Base-by-base conservation (phyloP, 2,797 vertebrate species). In the Australoheros facetus region DNA sequence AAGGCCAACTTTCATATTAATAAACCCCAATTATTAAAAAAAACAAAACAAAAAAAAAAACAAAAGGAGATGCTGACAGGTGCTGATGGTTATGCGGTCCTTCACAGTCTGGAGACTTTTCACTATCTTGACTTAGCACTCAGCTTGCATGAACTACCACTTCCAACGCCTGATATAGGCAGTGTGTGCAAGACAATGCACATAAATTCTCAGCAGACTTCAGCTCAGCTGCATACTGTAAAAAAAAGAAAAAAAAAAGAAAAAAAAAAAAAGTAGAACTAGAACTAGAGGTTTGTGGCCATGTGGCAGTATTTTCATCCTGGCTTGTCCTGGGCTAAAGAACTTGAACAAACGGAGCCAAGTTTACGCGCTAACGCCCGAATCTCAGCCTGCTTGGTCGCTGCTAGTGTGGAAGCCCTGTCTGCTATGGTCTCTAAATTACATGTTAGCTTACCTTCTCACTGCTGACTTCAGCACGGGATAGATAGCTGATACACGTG, bases 401-500 rank as follows among this genome's bases (percentile, higher is more conserved):
- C 53, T 79, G 59, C 73, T 86, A 55, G 32, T 83, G 79, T 71
- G 80, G 69, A 79, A 82, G 77, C 71, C 83, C 77, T 32, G 62
- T 75, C 88, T 89, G 81, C 89, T 81, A 77, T 80, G 83, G 78
- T 87, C 83, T 82, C 85, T 83, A 92, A 93, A 94, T 94, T 90
- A 87, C 87, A 93, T 78, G 91, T 93, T 94, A 91, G 89, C 91
- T 89, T 86, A 88, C 88, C 88, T 91, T 80, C 87, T 88, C 88
- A 80, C 16, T 92, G 91, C 92, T 91, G 91, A 92, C 92, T 93
- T 88, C 90, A 92, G 93, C 87, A 90, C 81, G 85, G 74, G 82
- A 87, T 87, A 88, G 86, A 92, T 85, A 85, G 91, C 88, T 82
- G 84, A 93, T 92, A 95, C 94, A 95, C 95, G 94, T 95, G 95